Conservation (phyloP, 1,140 invertebrate species). For the Colletes latitarsis region DNA sequence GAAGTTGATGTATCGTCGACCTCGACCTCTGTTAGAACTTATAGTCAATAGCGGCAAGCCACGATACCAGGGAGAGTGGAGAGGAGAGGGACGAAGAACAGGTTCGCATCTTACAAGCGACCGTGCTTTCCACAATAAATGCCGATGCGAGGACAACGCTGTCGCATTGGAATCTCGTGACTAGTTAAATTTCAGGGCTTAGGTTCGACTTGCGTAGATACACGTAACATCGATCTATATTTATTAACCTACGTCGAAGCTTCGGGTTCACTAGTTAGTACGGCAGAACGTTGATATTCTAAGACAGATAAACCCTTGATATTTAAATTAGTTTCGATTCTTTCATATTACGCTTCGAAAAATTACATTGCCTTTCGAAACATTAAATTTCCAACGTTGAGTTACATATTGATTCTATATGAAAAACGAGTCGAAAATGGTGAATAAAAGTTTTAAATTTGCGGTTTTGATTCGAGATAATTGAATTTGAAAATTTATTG, state of each 20-base stretch:
- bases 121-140: slow-evolving; percentile 33
- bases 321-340: too few relatives aligned
- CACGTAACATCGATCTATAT: slow-evolving; percentile 37
- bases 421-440: too few relatives aligned
- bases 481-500: too few relatives aligned
- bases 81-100: slow-evolving; percentile 39
- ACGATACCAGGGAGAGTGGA: not conserved
- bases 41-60: slow-evolving; percentile 59
- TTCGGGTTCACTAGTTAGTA: not conserved
- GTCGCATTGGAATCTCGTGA: slow-evolving; percentile 45
- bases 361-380: too few relatives aligned
- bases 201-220: slow-evolving; percentile 39
- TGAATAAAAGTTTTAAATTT: too few relatives aligned
- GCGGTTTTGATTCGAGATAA: too few relatives aligned
- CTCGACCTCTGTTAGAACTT: slow-evolving; percentile 75
- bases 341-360: too few relatives aligned
- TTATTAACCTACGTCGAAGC: slow-evolving; percentile 44
- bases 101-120: not conserved
- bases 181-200: slow-evolving; percentile 53
- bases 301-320: not conserved
- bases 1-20: slow-evolving; percentile 76
- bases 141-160: slow-evolving; percentile 36
- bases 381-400: too few relatives aligned
- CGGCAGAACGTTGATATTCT: not conserved
- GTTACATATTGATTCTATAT: too few relatives aligned